Evolutionary conservation across 2,888 invertebrate species (phyloP), one percentile per base, ranked within the genome.

Genomic region (Cosmia trapezina): DNA sequence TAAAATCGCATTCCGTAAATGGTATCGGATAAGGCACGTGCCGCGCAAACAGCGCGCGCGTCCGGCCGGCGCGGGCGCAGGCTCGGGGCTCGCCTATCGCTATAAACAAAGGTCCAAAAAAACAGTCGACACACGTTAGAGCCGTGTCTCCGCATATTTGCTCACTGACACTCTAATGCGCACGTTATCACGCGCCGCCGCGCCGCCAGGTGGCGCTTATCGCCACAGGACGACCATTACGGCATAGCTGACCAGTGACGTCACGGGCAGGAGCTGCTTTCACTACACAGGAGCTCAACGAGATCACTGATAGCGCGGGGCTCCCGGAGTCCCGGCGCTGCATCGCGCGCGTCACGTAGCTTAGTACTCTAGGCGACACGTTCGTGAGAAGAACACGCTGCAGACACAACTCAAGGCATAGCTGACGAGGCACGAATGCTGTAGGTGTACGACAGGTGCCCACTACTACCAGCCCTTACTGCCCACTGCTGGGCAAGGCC

Each of bases 11-110:
- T 93, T 94, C 94, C 94, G 88, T 93, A 93, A 92, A 94, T 91
- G 94, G 94, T 90, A 87, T 91, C 92, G 94, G 93, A 92, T 91
- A 91, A 93, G 93, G 94, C 95, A 93, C 95, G 95, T 92, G 95
- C 94, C 95, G 89, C 86, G 84, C 89, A 88, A 89, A 89, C 89
- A 90, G 66, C 76, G 80, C 69, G 63, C 81, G 78, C 88, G 87
- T 85, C 87, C 87, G 86, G 85, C 81, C 57, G 57, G 33, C 59
- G 73, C 73, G 17, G 71, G 43, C 65, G 57, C 28, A 17, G 33
- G 45, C 73, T 65, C 66, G 71, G 12, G 33, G 45, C 73, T 65
- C 66, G 71, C 72, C 78, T 74, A 70, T 81, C 75, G 72, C 65
- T 62, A 67, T 78, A 79, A 82, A 87, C 87, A 87, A 80, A 84